Percentiles rank a stretch among this genome's conserved stretches.
phyloP scores from a whole-genome alignment of 2,888 invertebrate species.

The Dorcus parallelipipedus region DNA sequence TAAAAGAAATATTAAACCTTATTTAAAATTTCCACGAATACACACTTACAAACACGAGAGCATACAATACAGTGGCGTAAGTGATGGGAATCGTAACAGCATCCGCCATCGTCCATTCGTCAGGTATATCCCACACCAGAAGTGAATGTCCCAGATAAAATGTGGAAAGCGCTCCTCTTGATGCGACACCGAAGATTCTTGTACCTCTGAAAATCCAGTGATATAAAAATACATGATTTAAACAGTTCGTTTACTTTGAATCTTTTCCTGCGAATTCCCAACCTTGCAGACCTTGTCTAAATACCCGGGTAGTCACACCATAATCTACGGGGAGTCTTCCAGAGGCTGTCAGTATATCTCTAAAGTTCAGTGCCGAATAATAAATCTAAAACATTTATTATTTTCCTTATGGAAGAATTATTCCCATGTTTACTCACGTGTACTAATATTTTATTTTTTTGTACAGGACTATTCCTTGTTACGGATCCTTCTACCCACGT shows the following conservation, averaged over 20 bases:
- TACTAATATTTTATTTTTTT: slow-evolving; percentile 26
- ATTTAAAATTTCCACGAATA: too few species aligned
- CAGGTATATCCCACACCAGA: slow-evolving; percentile 64
- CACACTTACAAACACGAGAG: slow-evolving; percentile 46
- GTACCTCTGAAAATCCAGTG: slow-evolving; percentile 49
- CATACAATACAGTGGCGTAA: slow-evolving; percentile 56
- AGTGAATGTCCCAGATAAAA: slow-evolving; percentile 56
- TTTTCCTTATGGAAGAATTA: too few species aligned
- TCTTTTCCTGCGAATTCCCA: slow-evolving; percentile 57
- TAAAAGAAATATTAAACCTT: not conserved
- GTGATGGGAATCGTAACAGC: slow-evolving; percentile 76
- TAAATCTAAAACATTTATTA: slow-evolving; percentile 44
- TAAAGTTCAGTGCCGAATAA: slow-evolving; percentile 85
- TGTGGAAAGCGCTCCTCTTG: slow-evolving; percentile 58
- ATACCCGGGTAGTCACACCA: slow-evolving; percentile 58
- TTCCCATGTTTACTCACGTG: slow-evolving; percentile 19
- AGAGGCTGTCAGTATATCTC: slow-evolving; percentile 90
- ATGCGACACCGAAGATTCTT: slow-evolving; percentile 65
- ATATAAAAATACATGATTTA: not conserved
- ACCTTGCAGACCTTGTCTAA: slow-evolving; percentile 55
- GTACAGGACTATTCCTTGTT: slow-evolving; percentile 11
- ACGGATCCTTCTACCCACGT: slow-evolving; percentile 74
- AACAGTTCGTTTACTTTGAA: slow-evolving; percentile 19
- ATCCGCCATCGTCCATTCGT: slow-evolving; percentile 68
- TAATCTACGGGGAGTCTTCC: slow-evolving; percentile 83